Evolutionary conservation across 1,140 invertebrate genomes (phyloP).

Genomic region (Ericerus pela): DNA sequence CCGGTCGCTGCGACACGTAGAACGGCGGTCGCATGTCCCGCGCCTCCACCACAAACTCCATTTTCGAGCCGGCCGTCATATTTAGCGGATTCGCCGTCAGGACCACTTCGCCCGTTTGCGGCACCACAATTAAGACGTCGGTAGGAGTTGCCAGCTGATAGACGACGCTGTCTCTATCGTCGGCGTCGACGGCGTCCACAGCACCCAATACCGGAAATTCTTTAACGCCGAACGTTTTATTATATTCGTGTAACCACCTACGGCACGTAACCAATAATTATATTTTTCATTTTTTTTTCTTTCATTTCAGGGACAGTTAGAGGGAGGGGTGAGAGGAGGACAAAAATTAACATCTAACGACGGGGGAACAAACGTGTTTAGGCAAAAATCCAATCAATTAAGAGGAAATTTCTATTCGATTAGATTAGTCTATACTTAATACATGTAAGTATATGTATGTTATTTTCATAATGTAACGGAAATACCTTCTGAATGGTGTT

Average conservation of each 20-base stretch:
- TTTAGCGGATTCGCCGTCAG: slow-evolving; percentile 56
- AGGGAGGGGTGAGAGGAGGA: no score
- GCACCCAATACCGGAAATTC: slow-evolving; percentile 63
- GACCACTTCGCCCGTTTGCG: slow-evolving; percentile 77
- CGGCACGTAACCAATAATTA: no score
- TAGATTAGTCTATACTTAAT: no score
- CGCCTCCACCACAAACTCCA: slow-evolving; percentile 55
- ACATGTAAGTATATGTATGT: no score
- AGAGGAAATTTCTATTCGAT: no score
- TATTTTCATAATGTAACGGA: no score
- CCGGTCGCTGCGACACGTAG: slow-evolving; percentile 46
- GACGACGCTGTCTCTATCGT: slow-evolving; percentile 74
- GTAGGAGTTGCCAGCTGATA: slow-evolving; percentile 63
- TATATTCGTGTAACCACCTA: not conserved
- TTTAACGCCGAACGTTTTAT: slow-evolving; percentile 37
- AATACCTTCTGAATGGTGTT: no score
- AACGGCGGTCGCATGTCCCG: slow-evolving; percentile 59
- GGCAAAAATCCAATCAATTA: no score
- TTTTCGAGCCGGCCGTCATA: slow-evolving; percentile 38
- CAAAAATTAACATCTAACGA: no score
- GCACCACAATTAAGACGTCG: slow-evolving; percentile 68
- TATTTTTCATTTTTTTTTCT: no score
- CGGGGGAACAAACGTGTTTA: no score
- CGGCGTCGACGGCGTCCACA: slow-evolving; percentile 66
- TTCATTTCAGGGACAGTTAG: no score